Conservation (phyloP, 2,797 vertebrate species). For the Rhabdomys pumilio region DNA sequence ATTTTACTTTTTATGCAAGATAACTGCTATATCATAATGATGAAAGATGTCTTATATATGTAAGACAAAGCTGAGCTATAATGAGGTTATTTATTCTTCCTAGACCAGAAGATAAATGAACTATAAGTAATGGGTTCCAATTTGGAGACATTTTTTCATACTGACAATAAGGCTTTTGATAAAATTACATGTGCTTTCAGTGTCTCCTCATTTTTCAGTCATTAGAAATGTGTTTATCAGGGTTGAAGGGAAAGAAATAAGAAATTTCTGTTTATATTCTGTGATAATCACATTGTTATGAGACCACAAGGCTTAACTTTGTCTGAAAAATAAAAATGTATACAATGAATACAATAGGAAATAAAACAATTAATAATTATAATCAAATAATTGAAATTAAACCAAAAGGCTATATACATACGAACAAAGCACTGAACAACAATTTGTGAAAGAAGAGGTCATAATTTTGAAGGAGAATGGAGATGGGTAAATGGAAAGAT, state of each 20-base stretch:
- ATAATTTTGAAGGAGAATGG: not conserved
- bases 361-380: conserved; percentile 77
- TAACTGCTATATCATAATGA: conserved; percentile 73
- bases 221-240: conserved; percentile 78
- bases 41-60: conserved; percentile 73
- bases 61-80: conserved; percentile 80
- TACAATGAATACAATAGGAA: conserved; percentile 73
- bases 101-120: conserved; percentile 76
- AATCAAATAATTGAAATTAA: conserved; percentile 55
- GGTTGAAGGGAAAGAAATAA: not conserved
- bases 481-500: not conserved
- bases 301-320: conserved; percentile 78
- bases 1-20: conserved; percentile 76
- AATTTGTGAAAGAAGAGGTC: not conserved
- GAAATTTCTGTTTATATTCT: conserved; percentile 60
- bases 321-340: conserved; percentile 73
- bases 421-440: no score
- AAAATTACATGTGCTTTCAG: conserved; percentile 23
- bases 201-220: conserved; percentile 13
- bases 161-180: conserved; percentile 52
- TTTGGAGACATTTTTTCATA: conserved; percentile 71
- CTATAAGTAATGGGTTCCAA: conserved; percentile 71
- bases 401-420: not conserved
- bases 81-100: conserved; percentile 73
- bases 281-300: conserved; percentile 36